Evolutionary conservation across 2,797 vertebrate species (phyloP).

Genomic region (Cynopterus sphinx): DNA sequence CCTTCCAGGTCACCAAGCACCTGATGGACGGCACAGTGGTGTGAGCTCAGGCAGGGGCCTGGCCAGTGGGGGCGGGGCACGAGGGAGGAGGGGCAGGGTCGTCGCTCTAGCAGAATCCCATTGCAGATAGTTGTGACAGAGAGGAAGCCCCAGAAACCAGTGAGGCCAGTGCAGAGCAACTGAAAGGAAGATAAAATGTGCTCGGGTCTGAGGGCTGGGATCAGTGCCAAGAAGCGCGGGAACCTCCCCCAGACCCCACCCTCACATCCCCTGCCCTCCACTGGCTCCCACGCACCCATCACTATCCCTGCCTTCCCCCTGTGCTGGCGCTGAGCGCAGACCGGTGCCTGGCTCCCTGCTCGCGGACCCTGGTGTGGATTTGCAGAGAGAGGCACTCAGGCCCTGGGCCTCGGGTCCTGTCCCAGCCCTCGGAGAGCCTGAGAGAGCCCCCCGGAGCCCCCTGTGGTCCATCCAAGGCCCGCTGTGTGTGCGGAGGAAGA

Average conservation of each 20-base stretch:
- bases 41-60: neutral
- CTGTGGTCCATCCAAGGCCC: neutral
- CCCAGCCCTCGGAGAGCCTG: neutral
- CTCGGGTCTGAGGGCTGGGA: neutral
- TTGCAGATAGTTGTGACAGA: neutral
- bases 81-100: neutral
- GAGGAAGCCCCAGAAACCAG: neutral
- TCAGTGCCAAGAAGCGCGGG: neutral
- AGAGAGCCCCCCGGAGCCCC: neutral
- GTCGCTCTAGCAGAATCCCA: neutral
- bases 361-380: neutral
- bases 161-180: neutral
- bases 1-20: neutral
- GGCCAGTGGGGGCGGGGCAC: neutral
- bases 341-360: neutral
- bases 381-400: neutral
- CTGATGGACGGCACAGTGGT: neutral
- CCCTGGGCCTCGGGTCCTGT: neutral
- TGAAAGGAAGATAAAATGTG: neutral
- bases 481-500: neutral
- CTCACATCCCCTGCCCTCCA: neutral
- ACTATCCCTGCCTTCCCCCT: neutral
- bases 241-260: neutral
- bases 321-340: neutral
- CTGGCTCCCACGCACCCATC: neutral